Base-by-base conservation (phyloP, 2,113 vertebrate genomes). In the Parus major region DNA sequence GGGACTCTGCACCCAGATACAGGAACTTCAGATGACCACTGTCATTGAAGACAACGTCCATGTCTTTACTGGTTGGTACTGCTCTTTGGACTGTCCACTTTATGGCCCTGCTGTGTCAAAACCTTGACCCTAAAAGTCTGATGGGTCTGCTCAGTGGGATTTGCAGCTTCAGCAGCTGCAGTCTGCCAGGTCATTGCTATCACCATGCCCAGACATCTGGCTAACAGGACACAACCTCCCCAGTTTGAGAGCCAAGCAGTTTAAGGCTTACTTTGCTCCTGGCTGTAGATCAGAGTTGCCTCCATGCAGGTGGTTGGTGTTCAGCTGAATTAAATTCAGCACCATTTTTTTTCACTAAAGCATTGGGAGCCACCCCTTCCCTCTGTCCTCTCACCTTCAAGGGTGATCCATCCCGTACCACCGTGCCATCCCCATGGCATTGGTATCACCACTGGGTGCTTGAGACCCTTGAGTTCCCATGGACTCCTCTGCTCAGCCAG, bases 21-120 rank as follows among this genome's bases (percentile, higher is more conserved):
- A 99, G 89, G 99, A 99, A 88, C 98, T 98, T 47, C 99, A 99
- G 94, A 99, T 99, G 99, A 99, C 98, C 33, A 99, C 99, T 0
- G 98, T 98, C 77, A 92, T 98, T 69, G 97, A 98, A n/a, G 98
- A 99, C n/a, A 99, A 99, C 0, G 85, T 99, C 52, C 99, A 99
- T 0, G 98, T 99, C 86, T 99, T 99, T 97, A 97, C 97, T 96
- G 99, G 99, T 99, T 81, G 71, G 96, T 25, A 64, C 33, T 69
- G 22, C 6, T 56, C 13, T 66, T 59, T 52, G 31, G 8, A 29
- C 24, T 59, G 49, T 46, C n/a, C 10, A 5, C 4, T 85, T 83
- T 39, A 27, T 22, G 31, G 23, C 33, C 25, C 7, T 89, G 17
- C 17, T 79, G 31, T 50, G 22, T 63, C 68, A 76, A 53, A 81